Evolutionary conservation across 1,140 invertebrate genomes (phyloP).

Genomic region (Heterodera carotae): DNA sequence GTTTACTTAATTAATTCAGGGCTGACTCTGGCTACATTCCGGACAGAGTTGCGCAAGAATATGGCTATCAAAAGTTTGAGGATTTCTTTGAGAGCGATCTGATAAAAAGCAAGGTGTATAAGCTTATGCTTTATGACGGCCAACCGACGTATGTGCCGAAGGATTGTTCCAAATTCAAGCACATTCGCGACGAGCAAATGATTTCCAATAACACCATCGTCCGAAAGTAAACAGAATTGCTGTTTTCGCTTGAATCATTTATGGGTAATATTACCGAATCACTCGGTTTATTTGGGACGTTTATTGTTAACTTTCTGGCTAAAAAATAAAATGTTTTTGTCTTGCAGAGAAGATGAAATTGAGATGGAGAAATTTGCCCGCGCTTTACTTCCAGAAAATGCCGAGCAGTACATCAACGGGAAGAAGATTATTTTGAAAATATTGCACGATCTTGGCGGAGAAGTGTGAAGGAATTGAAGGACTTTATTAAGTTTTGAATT

Average conservation of each 20-base stretch:
- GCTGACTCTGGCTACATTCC: constrained; percentile 15
- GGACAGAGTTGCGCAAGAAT: constrained; percentile 1
- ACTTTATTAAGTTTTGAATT: background rate
- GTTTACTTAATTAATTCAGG: too few species aligned
- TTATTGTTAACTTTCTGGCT: background rate
- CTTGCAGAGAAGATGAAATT: constrained; percentile 1
- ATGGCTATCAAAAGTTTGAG: constrained; percentile 21
- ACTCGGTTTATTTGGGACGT: too few species aligned
- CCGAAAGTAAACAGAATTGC: constrained; percentile 16
- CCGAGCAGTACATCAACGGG: constrained; percentile 14
- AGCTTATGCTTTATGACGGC: constrained; percentile 5
- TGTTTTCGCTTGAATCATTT: too few species aligned
- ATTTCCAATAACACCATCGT: constrained; percentile 1
- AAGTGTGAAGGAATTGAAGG: background rate
- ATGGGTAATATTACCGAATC: too few species aligned
- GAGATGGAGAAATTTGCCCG: constrained; percentile 24
- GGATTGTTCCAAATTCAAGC: constrained; percentile 2
- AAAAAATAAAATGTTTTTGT: background rate
- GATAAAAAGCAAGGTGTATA: background rate
- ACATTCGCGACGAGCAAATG: constrained; percentile 29
- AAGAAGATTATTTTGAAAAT: constrained; percentile 20
- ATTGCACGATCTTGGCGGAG: constrained; percentile 16
- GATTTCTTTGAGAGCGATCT: background rate
- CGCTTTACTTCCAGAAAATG: constrained; percentile 24
- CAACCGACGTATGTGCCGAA: constrained; percentile 6